Base-by-base conservation (phyloP, 2,797 vertebrate species). In the Gallinago nigripennis region DNA sequence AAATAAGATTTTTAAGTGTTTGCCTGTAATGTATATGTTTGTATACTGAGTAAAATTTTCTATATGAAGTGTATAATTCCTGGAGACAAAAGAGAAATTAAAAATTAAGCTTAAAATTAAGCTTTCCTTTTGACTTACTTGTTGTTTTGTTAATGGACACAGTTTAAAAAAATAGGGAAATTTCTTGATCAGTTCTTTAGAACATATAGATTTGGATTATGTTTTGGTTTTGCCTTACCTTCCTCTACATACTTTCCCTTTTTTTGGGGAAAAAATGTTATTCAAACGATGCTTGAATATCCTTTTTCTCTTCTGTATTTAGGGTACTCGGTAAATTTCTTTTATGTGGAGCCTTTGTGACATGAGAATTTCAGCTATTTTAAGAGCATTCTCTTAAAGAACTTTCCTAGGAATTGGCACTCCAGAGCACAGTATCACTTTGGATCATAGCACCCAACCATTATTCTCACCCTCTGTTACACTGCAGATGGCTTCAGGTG, bases 381-480 rank as follows among this genome's bases (percentile, higher is more conserved):
- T 66, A 48, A 81, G 79, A 19, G 4, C 56, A 5, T 72, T 86
- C 27, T 64, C 3, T 4, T 65, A 72, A 92, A 93, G 82, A 71
- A 17, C 35, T 46, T 71, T 68, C 33, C 54, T 45, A 8, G 41
- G 28, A 51, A 50, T 57, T 91, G 23, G 11, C 28, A 70, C 23
- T 72, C 24, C 5, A 70, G 54, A 63, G n/a, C 53, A 81, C 92
- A 92, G 53, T 61, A 82, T 79, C 76, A 76, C 50, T 88, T 88
- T 81, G 89, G 92, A 90, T 93, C 89, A 79, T 51, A 91, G 61
- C 76, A 90, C 45, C 16, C 72, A 82, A 35, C 51, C 90, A 66
- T 86, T 88, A 76, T 96, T 86, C 80, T 88, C 94, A 28, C 72
- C 45, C 20, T 91, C 46, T 81, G n/a, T 91, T 88, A 79, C 58